These are phyloP conservation scores for Acanthaster planci DNA, from an alignment of 35 echinoderm and acorn worm genomes.

Conservation along the genomic window DNA sequence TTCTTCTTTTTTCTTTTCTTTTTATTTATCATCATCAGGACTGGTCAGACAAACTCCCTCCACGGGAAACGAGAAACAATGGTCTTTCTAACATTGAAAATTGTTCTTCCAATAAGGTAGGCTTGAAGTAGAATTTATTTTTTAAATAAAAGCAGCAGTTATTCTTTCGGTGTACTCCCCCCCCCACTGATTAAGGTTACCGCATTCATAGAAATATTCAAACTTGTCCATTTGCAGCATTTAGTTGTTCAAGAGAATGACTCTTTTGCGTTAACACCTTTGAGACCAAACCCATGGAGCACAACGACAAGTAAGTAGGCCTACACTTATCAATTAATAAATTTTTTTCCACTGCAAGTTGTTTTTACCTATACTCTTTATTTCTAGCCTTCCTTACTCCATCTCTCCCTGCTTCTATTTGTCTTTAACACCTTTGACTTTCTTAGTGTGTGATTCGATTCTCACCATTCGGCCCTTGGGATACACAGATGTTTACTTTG, in stretches of 20 bases:
- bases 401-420: background rate
- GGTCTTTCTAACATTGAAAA: conserved; percentile 47
- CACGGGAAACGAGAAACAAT: conserved; percentile 60
- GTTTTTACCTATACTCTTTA: no score
- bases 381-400: background rate
- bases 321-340: no score
- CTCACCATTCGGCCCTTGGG: background rate
- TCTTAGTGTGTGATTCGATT: background rate
- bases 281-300: conserved; percentile 65
- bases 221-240: conserved; percentile 43
- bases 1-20: background rate
- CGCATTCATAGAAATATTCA: no score
- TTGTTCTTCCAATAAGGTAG: conserved; percentile 27
- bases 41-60: conserved; percentile 73
- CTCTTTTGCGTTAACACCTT: conserved; percentile 51
- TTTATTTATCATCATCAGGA: conserved; percentile 33
- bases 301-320: conserved; percentile 45
- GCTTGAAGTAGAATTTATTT: background rate
- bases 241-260: conserved; percentile 57
- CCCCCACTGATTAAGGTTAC: no score
- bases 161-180: background rate
- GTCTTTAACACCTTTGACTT: background rate
- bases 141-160: no score
- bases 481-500: background rate
- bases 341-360: no score